A percentile compares a stretch with the other conserved stretches of the same genome.
These are phyloP conservation scores for Syrmaticus mikado DNA, from an alignment of 2,113 vertebrate genomes.

Conservation along the genomic window DNA sequence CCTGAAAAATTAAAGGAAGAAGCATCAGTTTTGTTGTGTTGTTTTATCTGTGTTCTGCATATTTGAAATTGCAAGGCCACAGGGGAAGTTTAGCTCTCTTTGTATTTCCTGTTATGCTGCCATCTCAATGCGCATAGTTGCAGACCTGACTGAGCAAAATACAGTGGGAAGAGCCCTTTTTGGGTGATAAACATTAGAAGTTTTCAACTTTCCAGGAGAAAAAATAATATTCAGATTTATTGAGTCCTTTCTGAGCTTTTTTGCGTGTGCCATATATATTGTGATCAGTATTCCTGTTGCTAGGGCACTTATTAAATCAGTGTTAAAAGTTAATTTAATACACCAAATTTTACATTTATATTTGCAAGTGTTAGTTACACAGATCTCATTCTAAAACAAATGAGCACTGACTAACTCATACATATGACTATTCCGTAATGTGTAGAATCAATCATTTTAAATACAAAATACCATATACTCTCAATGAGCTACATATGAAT, in stretches of 20 bases:
- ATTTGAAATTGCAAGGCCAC: not conserved
- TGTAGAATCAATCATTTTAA: not conserved
- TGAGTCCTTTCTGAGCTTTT: not conserved
- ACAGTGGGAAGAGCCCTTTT: not conserved
- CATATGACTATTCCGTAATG: not conserved
- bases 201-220: not conserved
- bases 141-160: not conserved
- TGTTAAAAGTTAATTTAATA: not conserved
- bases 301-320: not conserved
- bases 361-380: not conserved
- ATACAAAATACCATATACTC: not conserved
- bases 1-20: constrained; percentile 9
- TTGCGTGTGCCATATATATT: not conserved
- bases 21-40: not conserved
- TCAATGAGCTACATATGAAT: not conserved
- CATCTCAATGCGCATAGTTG: not conserved
- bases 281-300: not conserved
- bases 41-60: not conserved
- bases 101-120: constrained; percentile 12
- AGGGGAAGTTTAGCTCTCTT: constrained; percentile 42
- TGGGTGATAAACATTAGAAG: not conserved
- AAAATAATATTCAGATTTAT: not conserved
- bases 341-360: not conserved
- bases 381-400: not conserved
- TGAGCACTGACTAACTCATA: not conserved